A percentile compares a stretch with the other conserved stretches of the same genome.
These are phyloP conservation scores for Synanthedon vespiformis DNA, from an alignment of 2,888 invertebrate genomes.

Conservation along the genomic window DNA sequence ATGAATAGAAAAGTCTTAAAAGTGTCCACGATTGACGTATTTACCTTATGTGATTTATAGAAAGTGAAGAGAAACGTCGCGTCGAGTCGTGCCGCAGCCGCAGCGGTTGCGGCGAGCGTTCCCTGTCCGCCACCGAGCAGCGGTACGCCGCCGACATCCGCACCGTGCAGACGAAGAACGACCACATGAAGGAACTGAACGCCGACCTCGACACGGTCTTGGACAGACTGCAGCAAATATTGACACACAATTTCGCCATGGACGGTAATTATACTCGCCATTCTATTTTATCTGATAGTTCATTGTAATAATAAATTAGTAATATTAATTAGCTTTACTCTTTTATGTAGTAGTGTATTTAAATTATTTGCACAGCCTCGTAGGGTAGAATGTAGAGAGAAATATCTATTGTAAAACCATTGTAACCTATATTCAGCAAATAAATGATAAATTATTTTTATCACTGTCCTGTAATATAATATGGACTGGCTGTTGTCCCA, in stretches of 20 bases:
- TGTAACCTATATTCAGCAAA: too few species aligned
- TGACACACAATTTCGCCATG: slow-evolving; percentile 75
- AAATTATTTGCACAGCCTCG: too few species aligned
- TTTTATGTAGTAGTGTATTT: too few species aligned
- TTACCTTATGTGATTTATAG: not conserved
- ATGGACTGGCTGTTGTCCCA: too few species aligned
- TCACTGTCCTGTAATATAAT: too few species aligned
- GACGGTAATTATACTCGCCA: slow-evolving; percentile 56
- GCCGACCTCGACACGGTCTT: slow-evolving; percentile 77
- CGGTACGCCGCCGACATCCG: slow-evolving; percentile 51
- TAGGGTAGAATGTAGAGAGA: too few species aligned
- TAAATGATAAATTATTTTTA: too few species aligned
- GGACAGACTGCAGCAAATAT: slow-evolving; percentile 77
- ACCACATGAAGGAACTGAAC: slow-evolving; percentile 67
- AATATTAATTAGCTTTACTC: too few species aligned
- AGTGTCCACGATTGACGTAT: not conserved
- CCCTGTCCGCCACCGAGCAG: slow-evolving; percentile 34
- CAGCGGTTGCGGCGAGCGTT: slow-evolving; percentile 15
- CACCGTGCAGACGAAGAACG: slow-evolving; percentile 42
- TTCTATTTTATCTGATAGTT: too few species aligned
- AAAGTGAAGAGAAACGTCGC: not conserved
- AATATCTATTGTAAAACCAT: too few species aligned
- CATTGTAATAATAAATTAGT: too few species aligned
- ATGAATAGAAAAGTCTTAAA: too few species aligned
- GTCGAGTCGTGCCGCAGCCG: not conserved